phyloP scores from a whole-genome alignment of 2,113 vertebrate genomes.

The human region DNA sequence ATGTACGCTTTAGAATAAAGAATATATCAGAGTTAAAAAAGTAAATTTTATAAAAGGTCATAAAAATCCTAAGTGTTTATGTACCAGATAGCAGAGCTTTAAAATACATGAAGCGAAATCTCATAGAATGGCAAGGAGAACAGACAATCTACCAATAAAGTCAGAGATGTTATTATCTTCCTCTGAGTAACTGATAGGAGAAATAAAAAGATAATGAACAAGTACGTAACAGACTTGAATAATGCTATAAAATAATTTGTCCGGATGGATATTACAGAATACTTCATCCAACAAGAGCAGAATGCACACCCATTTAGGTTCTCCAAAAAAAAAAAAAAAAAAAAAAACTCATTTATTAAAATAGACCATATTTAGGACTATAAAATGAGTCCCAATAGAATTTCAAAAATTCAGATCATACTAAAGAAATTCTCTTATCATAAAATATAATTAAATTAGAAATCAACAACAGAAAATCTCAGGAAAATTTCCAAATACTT shows the following conservation, averaged over 20 bases:
- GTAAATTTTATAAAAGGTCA: too few species aligned
- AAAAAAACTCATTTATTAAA: not conserved
- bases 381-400: not conserved
- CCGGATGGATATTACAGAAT: not conserved
- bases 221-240: not conserved
- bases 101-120: too few species aligned
- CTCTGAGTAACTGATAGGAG: not conserved
- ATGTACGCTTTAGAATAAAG: too few species aligned
- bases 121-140: too few species aligned
- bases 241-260: not conserved
- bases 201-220: not conserved
- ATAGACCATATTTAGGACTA: not conserved
- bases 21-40: too few species aligned
- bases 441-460: not conserved
- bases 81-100: too few species aligned
- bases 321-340: not conserved
- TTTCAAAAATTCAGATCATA: not conserved
- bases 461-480: not conserved
- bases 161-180: too few species aligned
- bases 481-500: not conserved
- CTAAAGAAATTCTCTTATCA: not conserved
- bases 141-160: too few species aligned
- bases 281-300: not conserved
- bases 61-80: too few species aligned
- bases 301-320: not conserved